phyloP scores from a whole-genome alignment of 2,888 invertebrate genomes.

The Uropetala carovei region DNA sequence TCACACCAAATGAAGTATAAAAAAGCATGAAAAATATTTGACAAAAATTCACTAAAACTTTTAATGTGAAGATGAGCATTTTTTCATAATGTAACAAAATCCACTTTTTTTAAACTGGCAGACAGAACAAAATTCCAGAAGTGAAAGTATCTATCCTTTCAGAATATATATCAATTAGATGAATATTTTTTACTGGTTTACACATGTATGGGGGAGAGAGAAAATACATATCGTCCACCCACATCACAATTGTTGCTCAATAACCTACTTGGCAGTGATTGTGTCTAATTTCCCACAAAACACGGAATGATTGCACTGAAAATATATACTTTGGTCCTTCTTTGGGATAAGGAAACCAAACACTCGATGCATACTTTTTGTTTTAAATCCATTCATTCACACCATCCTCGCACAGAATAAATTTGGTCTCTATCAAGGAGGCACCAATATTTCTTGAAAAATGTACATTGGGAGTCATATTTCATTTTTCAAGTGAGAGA shows the following conservation, averaged over 20 bases:
- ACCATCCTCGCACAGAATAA: slow-evolving; percentile 36
- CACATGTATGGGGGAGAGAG: background rate
- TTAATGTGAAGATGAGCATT: too few relatives aligned
- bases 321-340: slow-evolving; percentile 42
- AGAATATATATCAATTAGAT: background rate
- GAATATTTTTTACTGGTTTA: background rate
- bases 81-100: background rate
- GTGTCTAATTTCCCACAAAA: slow-evolving; percentile 57
- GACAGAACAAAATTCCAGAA: background rate
- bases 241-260: slow-evolving; percentile 46
- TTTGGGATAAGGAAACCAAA: slow-evolving; percentile 47
- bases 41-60: too few relatives aligned
- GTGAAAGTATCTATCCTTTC: background rate
- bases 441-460: background rate
- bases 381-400: slow-evolving; percentile 42
- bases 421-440: background rate
- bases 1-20: background rate
- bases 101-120: background rate
- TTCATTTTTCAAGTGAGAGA: slow-evolving; percentile 30
- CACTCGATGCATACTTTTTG: slow-evolving; percentile 59
- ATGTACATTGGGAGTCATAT: slow-evolving; percentile 20
- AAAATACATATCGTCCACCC: slow-evolving; percentile 41
- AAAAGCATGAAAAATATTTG: too few relatives aligned
- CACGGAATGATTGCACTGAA: slow-evolving; percentile 59
- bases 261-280: slow-evolving; percentile 54